Evolutionary conservation across 2,113 vertebrate genomes (phyloP).

Genomic region (Egretta garzetta): DNA sequence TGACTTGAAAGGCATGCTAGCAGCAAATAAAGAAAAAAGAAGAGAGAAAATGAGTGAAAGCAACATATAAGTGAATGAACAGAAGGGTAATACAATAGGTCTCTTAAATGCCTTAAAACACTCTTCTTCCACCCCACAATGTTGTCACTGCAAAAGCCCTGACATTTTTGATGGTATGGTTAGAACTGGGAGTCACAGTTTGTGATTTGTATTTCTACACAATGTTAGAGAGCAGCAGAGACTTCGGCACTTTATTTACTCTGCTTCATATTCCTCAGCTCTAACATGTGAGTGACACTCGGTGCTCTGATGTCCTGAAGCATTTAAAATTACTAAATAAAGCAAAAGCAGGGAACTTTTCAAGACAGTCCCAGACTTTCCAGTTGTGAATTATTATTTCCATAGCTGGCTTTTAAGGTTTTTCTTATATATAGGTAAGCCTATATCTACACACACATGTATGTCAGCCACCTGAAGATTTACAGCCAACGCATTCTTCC

Average conservation of each 20-base stretch:
- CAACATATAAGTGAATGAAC: not conserved
- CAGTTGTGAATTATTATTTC: not conserved
- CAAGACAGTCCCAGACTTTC: not conserved
- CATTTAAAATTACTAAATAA: not conserved
- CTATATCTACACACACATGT: not conserved
- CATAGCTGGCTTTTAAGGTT: not conserved
- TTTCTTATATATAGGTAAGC: not conserved
- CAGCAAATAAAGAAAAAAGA: not conserved
- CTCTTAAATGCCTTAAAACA: not conserved
- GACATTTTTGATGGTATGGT: not conserved
- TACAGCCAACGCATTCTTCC: not conserved
- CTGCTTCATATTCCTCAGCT: not conserved
- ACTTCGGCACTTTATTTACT: not conserved
- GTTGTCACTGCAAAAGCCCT: not conserved
- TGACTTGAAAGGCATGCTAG: not conserved
- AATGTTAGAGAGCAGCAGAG: not conserved
- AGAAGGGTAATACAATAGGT: not conserved
- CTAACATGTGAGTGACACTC: not conserved
- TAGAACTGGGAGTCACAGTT: not conserved
- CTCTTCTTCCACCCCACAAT: not conserved
- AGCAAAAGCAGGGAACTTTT: not conserved
- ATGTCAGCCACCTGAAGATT: not conserved
- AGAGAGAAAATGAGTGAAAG: not conserved
- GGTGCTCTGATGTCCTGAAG: not conserved
- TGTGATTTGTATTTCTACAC: not conserved